Base-by-base conservation (phyloP, 2,888 invertebrate genomes). In the Camptogramma bilineatum region DNA sequence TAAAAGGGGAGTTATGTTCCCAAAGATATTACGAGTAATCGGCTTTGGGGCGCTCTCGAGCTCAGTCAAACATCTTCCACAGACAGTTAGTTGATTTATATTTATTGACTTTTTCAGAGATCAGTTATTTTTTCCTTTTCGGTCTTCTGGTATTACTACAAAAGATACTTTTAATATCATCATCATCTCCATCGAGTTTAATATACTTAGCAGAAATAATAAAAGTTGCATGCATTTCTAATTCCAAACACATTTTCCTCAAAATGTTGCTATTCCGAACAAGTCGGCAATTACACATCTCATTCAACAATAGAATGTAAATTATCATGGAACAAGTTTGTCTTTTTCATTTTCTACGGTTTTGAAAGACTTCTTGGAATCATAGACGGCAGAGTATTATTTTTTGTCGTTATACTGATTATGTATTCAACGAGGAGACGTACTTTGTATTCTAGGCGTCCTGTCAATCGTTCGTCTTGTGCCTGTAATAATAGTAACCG, bases 381-480 rank as follows among this genome's bases (percentile, higher is more conserved):
- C 65, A 54, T 68, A 67, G 62, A 68, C 46, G 46, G 52, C 46
- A 24, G 52, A 54, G 54, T 55, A 53, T 57, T 59, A 61, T 58
- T 63, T 66, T 70, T 68, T 62, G 54, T 72, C 57, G 71, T 74
- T 62, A 50, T 57, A 60, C 71, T 64, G 68, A 64, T 77, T 71
- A 62, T 66, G 72, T 78, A 78, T 80, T 77, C 79, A 66, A 64
- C 60, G 58, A 64, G 60, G 69, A 66, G 69, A 74, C 71, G 64
- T 73, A 74, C 76, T 79, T 74, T 64, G 74, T 77, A 81, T 83
- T 78, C 82, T 73, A 71, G 64, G 48, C 70, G 70, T 64, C 54
- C 62, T 64, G 68, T 73, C 62, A 67, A 73, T 66, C 72, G 57
- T 71, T 55, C 47, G 67, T 56, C 59, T 42, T 68, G 57, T 57